phyloP scores from a whole-genome alignment of 2,113 vertebrate species.

The Corythornis madagascariensis region DNA sequence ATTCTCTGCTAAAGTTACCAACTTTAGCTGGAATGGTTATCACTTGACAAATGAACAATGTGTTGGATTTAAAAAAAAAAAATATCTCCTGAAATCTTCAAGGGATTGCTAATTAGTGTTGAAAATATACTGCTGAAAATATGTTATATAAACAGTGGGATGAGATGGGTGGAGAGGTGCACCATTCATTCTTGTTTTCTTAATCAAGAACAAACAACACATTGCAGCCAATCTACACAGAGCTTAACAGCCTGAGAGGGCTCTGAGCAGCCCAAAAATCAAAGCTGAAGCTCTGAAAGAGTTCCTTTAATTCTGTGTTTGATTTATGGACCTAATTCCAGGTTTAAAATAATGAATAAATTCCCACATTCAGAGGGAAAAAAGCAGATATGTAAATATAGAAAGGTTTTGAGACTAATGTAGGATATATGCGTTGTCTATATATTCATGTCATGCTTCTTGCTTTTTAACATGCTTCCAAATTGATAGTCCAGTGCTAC shows the following conservation, averaged over 20 bases:
- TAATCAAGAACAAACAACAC: neutral
- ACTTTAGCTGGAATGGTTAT: conserved; percentile 36
- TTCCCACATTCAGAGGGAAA: neutral
- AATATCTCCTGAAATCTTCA: neutral
- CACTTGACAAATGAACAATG: conserved; percentile 47
- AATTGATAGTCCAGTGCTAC: neutral
- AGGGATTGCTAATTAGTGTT: conserved; percentile 52
- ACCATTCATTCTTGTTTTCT: conserved; percentile 11
- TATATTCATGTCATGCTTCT: neutral
- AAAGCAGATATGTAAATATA: neutral
- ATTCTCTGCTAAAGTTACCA: conserved; percentile 35
- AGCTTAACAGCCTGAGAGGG: neutral
- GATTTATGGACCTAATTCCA: neutral
- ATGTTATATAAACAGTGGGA: conserved; percentile 37
- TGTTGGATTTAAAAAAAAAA: conserved; percentile 47
- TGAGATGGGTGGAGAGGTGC: neutral
- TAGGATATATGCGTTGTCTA: neutral
- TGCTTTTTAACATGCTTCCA: neutral
- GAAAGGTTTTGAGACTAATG: neutral
- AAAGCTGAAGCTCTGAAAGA: neutral
- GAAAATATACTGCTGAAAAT: conserved; percentile 60
- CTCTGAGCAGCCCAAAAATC: neutral
- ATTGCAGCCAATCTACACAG: neutral
- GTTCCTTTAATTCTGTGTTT: neutral
- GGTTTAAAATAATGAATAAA: neutral